Percentiles rank a stretch among this genome's conserved stretches.
phyloP scores from a whole-genome alignment of 2,797 vertebrate genomes.

The Coracias cyanogaster region DNA sequence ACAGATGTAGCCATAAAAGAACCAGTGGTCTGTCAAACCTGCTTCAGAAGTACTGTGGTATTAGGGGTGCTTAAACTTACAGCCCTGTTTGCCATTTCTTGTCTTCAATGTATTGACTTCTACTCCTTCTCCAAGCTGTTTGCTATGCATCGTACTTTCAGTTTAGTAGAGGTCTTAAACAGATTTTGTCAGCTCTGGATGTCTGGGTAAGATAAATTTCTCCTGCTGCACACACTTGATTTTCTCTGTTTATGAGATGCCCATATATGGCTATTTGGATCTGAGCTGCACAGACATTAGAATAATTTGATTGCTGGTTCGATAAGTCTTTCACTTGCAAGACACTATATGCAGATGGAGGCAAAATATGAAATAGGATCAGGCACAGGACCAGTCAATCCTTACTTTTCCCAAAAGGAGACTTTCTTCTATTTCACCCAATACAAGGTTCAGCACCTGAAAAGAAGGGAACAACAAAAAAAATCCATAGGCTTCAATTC shows the following conservation, averaged over 20 bases:
- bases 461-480: background rate
- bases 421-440: background rate
- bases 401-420: background rate
- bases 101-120: conserved; percentile 8
- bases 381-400: background rate
- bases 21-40: background rate
- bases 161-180: background rate
- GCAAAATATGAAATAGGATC: background rate
- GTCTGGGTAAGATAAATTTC: background rate
- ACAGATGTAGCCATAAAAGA: background rate
- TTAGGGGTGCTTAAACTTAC: background rate
- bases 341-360: background rate
- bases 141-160: background rate
- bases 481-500: background rate
- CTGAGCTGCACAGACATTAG: background rate
- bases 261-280: background rate
- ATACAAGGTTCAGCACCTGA: background rate
- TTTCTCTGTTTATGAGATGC: background rate
- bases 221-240: background rate
- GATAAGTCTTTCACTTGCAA: background rate
- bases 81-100: background rate
- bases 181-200: background rate
- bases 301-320: background rate
- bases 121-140: conserved; percentile 1
- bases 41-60: background rate